Conservation (phyloP, 2,888 invertebrate species). For the Nasonovia ribisnigri region DNA sequence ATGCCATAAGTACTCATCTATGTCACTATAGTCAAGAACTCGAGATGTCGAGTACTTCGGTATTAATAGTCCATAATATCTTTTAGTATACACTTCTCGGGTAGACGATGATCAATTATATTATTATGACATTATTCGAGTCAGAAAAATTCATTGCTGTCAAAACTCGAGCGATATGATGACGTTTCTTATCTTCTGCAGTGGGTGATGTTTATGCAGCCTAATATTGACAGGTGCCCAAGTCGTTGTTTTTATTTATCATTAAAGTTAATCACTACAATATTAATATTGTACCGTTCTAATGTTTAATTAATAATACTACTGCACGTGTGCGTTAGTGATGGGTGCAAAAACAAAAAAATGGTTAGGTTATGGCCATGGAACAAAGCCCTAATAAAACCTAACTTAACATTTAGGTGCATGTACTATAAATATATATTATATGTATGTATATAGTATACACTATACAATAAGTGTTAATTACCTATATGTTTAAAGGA, state of each 20-base stretch:
- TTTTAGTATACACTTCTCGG: neutral
- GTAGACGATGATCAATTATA: neutral
- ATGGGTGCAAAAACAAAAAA: neutral
- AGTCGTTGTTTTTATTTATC: neutral
- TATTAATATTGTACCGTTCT: neutral
- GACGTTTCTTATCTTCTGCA: neutral
- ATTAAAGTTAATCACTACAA: neutral
- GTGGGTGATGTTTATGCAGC: neutral
- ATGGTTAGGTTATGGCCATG: neutral
- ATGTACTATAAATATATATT: neutral
- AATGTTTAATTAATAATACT: neutral
- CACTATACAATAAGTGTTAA: neutral
- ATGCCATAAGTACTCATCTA: neutral
- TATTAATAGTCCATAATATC: neutral
- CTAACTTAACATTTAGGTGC: neutral
- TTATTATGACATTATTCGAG: neutral
- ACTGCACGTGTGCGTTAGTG: neutral
- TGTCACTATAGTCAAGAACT: neutral
- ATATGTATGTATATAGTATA: too few relatives aligned
- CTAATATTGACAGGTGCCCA: neutral
- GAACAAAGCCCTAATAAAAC: neutral
- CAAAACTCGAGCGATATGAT: neutral
- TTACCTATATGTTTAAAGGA: neutral
- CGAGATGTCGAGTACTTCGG: neutral
- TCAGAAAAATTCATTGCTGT: neutral